Evolutionary conservation across 2,113 vertebrate genomes (phyloP).

Genomic region (Eolophus roseicapilla): DNA sequence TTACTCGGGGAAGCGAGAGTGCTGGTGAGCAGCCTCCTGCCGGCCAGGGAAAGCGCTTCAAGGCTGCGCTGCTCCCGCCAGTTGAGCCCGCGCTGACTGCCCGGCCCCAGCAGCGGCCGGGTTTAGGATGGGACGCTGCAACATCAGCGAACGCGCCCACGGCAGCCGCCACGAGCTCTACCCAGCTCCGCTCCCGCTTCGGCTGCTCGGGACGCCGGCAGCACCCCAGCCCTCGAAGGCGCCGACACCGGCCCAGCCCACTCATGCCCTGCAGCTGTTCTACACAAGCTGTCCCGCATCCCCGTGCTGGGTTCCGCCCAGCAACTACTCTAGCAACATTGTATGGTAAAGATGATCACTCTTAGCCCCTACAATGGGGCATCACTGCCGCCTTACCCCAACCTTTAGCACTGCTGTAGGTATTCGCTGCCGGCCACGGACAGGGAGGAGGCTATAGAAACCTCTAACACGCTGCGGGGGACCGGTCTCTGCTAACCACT

Average conservation of each 20-base stretch:
- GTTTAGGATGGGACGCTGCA: not conserved
- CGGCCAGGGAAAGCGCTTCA: not conserved
- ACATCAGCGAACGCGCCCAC: not conserved
- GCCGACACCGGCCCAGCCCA: not conserved
- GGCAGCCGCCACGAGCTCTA: not conserved
- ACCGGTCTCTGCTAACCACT: rapidly evolving
- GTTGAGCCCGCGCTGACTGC: not conserved
- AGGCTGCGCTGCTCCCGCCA: too few species aligned
- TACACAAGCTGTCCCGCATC: not conserved
- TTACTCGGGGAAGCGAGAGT: not conserved
- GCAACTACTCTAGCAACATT: not conserved
- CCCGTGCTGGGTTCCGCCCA: not conserved
- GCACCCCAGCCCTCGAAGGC: not conserved
- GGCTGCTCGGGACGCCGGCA: not conserved
- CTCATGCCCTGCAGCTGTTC: not conserved
- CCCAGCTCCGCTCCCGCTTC: not conserved
- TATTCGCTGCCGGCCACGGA: not conserved
- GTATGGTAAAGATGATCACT: rapidly evolving
- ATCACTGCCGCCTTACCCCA: not conserved
- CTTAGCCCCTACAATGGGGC: rapidly evolving
- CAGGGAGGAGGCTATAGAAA: not conserved
- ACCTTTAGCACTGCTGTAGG: not conserved
- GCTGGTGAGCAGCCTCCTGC: not conserved
- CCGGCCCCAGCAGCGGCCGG: rapidly evolving
- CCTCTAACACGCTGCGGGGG: rapidly evolving